These are phyloP conservation scores for Quadroppia sp. DNA, from an alignment of 2,888 invertebrate genomes.

Conservation along the genomic window DNA sequence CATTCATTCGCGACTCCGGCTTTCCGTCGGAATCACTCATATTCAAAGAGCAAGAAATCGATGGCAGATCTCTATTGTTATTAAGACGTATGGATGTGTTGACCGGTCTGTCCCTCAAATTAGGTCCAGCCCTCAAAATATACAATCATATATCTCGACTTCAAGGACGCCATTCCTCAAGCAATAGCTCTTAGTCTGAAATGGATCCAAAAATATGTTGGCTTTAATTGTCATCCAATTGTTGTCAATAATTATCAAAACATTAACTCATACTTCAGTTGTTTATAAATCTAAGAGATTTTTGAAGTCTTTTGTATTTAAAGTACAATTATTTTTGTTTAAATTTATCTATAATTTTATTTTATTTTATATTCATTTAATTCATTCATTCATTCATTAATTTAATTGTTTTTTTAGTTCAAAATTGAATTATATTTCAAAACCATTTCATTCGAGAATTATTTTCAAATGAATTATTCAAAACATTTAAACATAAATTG, in stretches of 20 bases:
- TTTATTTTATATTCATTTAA: not conserved
- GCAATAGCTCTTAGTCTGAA: not conserved
- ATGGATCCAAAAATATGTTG: not conserved
- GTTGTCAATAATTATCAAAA: no score
- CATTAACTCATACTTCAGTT: no score
- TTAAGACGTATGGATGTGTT: conserved; percentile 79
- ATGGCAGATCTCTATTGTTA: conserved; percentile 78
- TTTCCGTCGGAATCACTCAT: conserved; percentile 38
- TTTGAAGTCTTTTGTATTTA: not conserved
- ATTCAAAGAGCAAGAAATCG: conserved; percentile 67
- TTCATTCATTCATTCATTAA: not conserved
- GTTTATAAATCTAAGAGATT: no score
- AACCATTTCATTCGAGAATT: no score
- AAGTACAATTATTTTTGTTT: conserved; percentile 1
- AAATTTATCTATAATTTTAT: not conserved
- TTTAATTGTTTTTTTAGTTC: not conserved
- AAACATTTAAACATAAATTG: no score
- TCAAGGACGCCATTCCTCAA: conserved; percentile 51
- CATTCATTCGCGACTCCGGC: conserved; percentile 29
- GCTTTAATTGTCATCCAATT: not conserved
- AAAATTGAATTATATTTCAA: no score
- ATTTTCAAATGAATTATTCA: no score
- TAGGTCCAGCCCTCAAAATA: conserved; percentile 82
- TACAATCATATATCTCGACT: conserved; percentile 75
- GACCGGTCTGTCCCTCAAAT: conserved; percentile 69